Evolutionary conservation across 2,113 vertebrate genomes (phyloP).

Genomic region (Xyrauchen texanus): DNA sequence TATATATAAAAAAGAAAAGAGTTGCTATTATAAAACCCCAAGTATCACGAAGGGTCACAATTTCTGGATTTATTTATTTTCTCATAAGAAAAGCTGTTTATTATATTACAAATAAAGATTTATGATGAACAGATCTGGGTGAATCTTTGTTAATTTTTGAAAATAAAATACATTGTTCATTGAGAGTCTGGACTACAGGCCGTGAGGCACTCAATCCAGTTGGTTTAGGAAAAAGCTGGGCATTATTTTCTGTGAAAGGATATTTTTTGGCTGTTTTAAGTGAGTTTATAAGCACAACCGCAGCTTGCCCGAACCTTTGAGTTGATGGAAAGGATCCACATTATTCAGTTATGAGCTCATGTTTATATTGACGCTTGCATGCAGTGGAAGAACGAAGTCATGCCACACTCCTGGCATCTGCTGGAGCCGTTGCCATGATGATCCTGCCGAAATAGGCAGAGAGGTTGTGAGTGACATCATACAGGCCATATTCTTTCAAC

Average conservation of each 20-base stretch:
- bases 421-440: slow-evolving; percentile 69
- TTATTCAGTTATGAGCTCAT: neutral
- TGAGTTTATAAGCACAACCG: neutral
- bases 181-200: neutral
- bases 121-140: slow-evolving; percentile 45
- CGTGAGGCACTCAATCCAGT: too few relatives aligned
- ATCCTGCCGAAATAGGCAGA: slow-evolving; percentile 10
- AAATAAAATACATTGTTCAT: neutral
- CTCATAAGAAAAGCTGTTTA: slow-evolving; percentile 22
- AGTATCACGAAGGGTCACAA: slow-evolving; percentile 5
- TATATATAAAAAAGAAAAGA: too few relatives aligned
- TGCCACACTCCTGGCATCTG: slow-evolving; percentile 65
- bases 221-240: too few relatives aligned
- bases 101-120: slow-evolving; percentile 34
- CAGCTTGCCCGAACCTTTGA: neutral
- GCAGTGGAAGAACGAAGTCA: slow-evolving; percentile 66
- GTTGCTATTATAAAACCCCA: too few relatives aligned
- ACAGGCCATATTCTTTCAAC: neutral
- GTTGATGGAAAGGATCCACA: neutral
- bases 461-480: neutral
- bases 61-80: slow-evolving; percentile 27
- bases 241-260: neutral
- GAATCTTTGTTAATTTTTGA: neutral
- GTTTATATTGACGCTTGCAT: slow-evolving; percentile 48
- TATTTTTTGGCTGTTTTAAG: neutral